phyloP scores from a whole-genome alignment of 2,888 invertebrate species.

The Thymelicus sylvestris region DNA sequence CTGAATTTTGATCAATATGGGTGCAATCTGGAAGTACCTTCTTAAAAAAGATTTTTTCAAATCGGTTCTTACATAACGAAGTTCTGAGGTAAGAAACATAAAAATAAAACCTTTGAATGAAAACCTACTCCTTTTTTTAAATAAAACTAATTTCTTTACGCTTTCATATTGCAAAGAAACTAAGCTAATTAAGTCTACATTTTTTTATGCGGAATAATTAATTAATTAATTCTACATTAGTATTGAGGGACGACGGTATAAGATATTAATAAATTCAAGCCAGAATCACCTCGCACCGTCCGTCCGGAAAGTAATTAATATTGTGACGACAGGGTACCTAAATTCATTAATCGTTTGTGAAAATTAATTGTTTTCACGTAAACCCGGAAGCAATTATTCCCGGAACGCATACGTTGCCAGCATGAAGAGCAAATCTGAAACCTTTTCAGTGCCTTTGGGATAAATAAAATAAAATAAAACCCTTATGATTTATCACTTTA shows the following conservation, averaged over 20 bases:
- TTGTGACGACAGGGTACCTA: slow-evolving; percentile 1
- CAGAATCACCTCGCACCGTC: background rate
- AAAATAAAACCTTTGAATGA: too few relatives aligned
- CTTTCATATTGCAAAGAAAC: too few relatives aligned
- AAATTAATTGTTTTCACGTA: background rate
- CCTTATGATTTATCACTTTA: too few relatives aligned
- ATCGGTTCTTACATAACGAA: too few relatives aligned
- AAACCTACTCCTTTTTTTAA: too few relatives aligned
- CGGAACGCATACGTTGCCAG: background rate
- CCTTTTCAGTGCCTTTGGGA: background rate
- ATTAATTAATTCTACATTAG: background rate
- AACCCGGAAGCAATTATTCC: background rate
- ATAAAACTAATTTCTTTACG: too few relatives aligned
- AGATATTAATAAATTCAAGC: background rate
- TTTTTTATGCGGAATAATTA: too few relatives aligned
- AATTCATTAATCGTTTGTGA: slow-evolving; percentile 3
- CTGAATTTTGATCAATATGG: too few relatives aligned
- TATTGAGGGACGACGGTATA: background rate
- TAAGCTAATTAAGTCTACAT: too few relatives aligned
- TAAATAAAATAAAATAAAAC: background rate
- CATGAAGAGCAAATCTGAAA: background rate
- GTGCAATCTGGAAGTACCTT: too few relatives aligned
- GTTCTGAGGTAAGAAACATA: too few relatives aligned
- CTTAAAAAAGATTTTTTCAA: too few relatives aligned
- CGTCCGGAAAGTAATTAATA: slow-evolving; percentile 1